phyloP scores from a whole-genome alignment of 2,797 vertebrate species.

The Scolopax bukidnonensis region DNA sequence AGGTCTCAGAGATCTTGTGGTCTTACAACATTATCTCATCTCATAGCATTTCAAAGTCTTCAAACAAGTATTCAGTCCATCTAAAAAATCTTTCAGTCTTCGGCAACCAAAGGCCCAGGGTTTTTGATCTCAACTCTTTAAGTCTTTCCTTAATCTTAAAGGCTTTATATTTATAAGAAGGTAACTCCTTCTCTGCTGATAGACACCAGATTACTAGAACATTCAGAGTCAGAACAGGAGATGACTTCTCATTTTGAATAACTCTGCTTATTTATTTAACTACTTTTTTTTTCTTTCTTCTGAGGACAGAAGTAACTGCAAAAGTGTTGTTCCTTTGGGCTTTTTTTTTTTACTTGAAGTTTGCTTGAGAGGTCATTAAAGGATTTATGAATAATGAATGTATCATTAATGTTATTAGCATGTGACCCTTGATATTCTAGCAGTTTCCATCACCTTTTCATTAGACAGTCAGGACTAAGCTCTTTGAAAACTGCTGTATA shows the following conservation, averaged over 20 bases:
- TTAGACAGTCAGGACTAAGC: not conserved
- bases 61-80: not conserved
- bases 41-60: slow-evolving; percentile 17
- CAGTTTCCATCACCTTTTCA: not conserved
- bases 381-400: not conserved
- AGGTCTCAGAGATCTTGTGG: not conserved
- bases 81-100: not conserved
- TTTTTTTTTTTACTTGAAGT: not conserved
- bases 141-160: slow-evolving; percentile 33
- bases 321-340: not conserved
- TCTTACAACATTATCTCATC: not conserved
- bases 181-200: slow-evolving; percentile 6
- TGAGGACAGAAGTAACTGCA: not conserved
- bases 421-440: not conserved
- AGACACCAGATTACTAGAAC: slow-evolving; percentile 1
- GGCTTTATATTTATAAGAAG: not conserved
- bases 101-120: not conserved
- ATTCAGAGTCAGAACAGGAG: not conserved
- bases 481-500: not conserved
- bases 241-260: not conserved
- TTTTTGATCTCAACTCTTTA: slow-evolving; percentile 30
- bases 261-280: slow-evolving; percentile 37
- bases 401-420: not conserved
- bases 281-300: not conserved
- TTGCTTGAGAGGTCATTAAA: not conserved